phyloP scores from a whole-genome alignment of 2,888 invertebrate genomes.

The Globia sparganii region DNA sequence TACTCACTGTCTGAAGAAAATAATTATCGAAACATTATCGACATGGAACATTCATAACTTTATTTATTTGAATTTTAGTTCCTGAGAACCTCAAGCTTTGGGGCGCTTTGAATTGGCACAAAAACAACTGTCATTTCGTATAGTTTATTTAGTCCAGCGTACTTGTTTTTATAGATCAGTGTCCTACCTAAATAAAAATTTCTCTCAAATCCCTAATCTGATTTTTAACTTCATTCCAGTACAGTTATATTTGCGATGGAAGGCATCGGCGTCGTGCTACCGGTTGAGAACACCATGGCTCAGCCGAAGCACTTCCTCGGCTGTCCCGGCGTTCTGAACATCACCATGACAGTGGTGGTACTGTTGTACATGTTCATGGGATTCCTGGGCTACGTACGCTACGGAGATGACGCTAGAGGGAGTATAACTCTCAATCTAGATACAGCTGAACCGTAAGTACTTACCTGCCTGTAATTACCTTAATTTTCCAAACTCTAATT shows the following conservation, averaged over 20 bases:
- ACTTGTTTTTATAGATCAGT: no score
- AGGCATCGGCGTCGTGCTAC: slow-evolving; percentile 97
- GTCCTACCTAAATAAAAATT: not conserved
- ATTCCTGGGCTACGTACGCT: slow-evolving; percentile 96
- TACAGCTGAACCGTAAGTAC: slow-evolving; percentile 91
- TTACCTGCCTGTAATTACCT: not conserved
- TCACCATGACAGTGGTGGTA: slow-evolving; percentile 96
- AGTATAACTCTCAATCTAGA: slow-evolving; percentile 97
- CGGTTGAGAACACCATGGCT: slow-evolving; percentile 97
- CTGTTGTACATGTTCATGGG: slow-evolving; percentile 95
- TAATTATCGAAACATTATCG: no score
- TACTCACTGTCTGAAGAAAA: no score
- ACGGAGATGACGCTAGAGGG: slow-evolving; percentile 92
- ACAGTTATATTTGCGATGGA: slow-evolving; percentile 99
- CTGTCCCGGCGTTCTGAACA: slow-evolving; percentile 96
- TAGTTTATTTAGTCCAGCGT: no score
- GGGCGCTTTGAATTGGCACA: no score
- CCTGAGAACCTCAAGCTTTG: no score
- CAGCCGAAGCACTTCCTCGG: slow-evolving; percentile 95
- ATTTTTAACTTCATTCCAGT: slow-evolving; percentile 84
- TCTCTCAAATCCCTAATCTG: slow-evolving; percentile 24
- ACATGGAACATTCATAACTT: no score
- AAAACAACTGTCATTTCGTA: no score
- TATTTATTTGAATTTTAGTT: no score
- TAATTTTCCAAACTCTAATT: not conserved